Evolutionary conservation across 2,113 vertebrate genomes (phyloP), one percentile per base, ranked within the genome.

Genomic region (Merops nubicus): DNA sequence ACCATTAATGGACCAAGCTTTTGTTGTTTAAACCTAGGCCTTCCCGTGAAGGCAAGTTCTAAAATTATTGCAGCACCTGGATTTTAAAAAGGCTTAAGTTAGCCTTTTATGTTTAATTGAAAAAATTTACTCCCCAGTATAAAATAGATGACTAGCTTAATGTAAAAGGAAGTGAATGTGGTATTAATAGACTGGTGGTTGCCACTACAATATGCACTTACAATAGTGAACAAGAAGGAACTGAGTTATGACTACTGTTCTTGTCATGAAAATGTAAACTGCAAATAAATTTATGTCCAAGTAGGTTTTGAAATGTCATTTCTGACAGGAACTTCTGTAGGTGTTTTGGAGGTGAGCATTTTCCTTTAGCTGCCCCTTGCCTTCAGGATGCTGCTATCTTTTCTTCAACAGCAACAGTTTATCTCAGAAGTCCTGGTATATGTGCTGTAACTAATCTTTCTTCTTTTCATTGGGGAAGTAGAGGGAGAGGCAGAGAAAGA

Each of bases 181-280:
- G 6, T 95, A 93, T 93, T 91, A 90, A 96, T 85, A 93, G 88
- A 31, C 14, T 34, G 18, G 54, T 70, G 42, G 84, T 80, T 92
- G 73, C 69, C 77, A 54, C 56, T 79, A 6, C 26, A 36, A 4
- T 70, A 5, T 2, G 6, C 1, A 3, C 51, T 74, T 62, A 57
- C 42, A 92, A 2, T 20, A 50, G 25, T 51, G 29, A 67, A 34
- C 42, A 57, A 15, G 73, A 81, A 75, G 89, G 51, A 93, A 85
- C 80, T 48, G 64, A 83, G 9, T 75, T 70, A 88, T 31, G 92
- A 47, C 59, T 81, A 7, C 26, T 80, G 48, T 51, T 92, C 73
- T 70, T 89, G 19, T 5, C 12, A 21, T 38, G 54, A 73, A 84
- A n/a, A 20, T 29, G 68, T 51, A 34, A 45, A 38, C 26, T 67